Percentiles rank a stretch among this genome's conserved stretches.
These are phyloP conservation scores for Zeuzera pyrina DNA, from an alignment of 2,888 invertebrate species.

Conservation along the genomic window DNA sequence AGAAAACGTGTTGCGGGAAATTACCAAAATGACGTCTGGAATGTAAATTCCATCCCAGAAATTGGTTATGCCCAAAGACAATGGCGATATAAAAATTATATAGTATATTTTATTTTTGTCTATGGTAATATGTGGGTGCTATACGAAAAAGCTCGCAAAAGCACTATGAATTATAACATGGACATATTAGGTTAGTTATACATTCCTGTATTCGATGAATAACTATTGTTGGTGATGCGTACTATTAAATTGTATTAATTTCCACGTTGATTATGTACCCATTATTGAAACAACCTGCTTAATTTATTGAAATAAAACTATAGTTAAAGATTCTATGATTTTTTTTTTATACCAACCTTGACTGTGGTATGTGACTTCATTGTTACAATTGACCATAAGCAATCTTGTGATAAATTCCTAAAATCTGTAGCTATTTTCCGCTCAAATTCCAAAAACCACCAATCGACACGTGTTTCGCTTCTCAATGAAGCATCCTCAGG, in stretches of 20 bases:
- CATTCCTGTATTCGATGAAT: slow-evolving; percentile 36
- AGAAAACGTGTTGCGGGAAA: too few species aligned
- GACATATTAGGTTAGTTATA: slow-evolving; percentile 26
- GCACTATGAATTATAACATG: slow-evolving; percentile 3
- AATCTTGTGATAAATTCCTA: too few species aligned
- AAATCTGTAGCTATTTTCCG: too few species aligned
- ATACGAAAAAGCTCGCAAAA: background rate
- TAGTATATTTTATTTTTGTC: background rate
- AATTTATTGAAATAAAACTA: slow-evolving; percentile 62
- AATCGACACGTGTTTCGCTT: too few species aligned
- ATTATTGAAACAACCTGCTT: slow-evolving; percentile 47
- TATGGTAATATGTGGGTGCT: background rate
- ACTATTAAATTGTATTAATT: background rate
- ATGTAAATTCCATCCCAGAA: too few species aligned
- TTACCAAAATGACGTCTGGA: too few species aligned
- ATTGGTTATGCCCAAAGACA: too few species aligned
- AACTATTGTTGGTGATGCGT: background rate
- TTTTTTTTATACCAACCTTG: too few species aligned
- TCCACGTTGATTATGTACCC: background rate
- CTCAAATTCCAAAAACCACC: too few species aligned
- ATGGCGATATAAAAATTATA: background rate
- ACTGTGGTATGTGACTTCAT: too few species aligned
- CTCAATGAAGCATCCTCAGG: too few species aligned
- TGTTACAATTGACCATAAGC: too few species aligned
- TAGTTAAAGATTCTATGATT: slow-evolving; percentile 27